Conservation (phyloP, 92 coral and sea anemone species). For the Epizoanthus fatuus region DNA sequence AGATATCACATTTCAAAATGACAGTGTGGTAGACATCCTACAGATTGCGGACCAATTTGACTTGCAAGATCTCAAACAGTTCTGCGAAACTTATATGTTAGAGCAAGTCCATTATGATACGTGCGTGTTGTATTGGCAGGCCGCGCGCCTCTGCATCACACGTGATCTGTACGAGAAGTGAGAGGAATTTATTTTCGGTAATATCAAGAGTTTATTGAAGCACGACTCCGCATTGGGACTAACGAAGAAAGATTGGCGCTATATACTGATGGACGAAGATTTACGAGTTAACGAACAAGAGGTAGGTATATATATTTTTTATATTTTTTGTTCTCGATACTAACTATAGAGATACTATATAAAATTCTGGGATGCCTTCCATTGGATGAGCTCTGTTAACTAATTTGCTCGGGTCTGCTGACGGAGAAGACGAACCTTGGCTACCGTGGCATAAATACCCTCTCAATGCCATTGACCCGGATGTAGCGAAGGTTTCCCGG, state of each 20-base stretch:
- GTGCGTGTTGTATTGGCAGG: not conserved
- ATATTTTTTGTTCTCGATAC: no score
- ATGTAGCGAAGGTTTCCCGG: not conserved
- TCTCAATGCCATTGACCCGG: not conserved
- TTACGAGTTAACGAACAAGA: not conserved
- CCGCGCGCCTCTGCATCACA: not conserved
- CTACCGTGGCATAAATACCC: no score
- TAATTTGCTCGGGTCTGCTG: no score
- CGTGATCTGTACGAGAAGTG: not conserved
- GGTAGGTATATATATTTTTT: no score
- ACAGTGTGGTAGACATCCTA: not conserved
- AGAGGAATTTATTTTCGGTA: not conserved
- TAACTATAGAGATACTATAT: no score
- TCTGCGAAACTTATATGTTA: not conserved
- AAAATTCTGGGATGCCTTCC: no score
- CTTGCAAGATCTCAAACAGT: not conserved
- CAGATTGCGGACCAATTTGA: conserved; percentile 8
- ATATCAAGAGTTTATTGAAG: not conserved
- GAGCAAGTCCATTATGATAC: not conserved
- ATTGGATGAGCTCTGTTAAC: not conserved
- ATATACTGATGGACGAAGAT: not conserved
- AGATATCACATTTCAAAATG: not conserved
- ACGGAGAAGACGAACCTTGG: no score
- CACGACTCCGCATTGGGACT: not conserved
- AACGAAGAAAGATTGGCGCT: not conserved